Evolutionary conservation across 2,888 invertebrate species (phyloP).

Genomic region (Tipula helvola): DNA sequence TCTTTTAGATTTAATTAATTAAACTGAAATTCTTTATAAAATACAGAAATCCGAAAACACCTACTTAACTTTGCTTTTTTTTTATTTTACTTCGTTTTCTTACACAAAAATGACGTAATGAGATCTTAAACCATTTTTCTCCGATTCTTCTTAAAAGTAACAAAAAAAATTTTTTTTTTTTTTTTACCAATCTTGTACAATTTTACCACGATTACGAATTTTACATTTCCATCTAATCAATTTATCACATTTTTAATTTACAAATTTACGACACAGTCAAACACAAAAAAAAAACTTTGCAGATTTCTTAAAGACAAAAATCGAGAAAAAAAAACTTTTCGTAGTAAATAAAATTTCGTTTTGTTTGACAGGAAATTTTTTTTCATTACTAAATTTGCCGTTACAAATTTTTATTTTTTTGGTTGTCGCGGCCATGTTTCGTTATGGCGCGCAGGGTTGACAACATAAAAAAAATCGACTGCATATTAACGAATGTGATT

Average conservation of each 20-base stretch:
- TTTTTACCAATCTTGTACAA: neutral
- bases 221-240: neutral
- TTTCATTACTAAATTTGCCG: neutral
- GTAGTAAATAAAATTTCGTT: neutral
- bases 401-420: neutral
- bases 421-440: too few species aligned
- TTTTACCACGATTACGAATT: neutral
- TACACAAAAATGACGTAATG: neutral
- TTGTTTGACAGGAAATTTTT: neutral
- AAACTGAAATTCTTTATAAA: neutral
- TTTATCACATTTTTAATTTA: neutral
- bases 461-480: neutral
- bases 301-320: neutral
- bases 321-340: neutral
- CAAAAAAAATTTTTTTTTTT: neutral
- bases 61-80: neutral
- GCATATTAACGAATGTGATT: neutral
- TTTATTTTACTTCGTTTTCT: conserved; percentile 4
- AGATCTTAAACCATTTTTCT: neutral
- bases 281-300: neutral
- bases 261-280: neutral
- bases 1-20: neutral
- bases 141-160: neutral
- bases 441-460: neutral
- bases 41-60: neutral